Base-by-base conservation (phyloP, 2,888 invertebrate genomes). In the Caenorhabditis zanzibari region DNA sequence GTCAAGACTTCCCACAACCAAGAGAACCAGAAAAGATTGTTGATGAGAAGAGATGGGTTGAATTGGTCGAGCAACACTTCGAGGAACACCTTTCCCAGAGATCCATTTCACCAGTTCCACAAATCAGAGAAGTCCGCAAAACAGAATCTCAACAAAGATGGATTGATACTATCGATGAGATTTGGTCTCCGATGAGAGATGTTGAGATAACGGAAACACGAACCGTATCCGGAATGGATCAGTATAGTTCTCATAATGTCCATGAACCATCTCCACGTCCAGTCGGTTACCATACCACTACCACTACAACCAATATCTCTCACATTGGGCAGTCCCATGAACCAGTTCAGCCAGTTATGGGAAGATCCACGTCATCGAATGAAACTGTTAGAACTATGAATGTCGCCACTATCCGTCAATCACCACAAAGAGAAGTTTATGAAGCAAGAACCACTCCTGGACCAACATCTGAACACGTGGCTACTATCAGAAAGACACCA, bases 31-130 rank as follows among this genome's bases (percentile, higher is more conserved):
- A 79, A 14, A 54, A 59, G 47, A 81, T 77, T 28, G 44, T 77
- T 9, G 84, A 84, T 44, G 85, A 85, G 24, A 82, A 84, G 73
- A 66, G 87, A 81, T 87, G 87, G 87, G 87, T 87, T 26, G 87
- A 87, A 41, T 26, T 84, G 24, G 73, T 84, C 7, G 81, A 84
- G 44, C 76, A 84, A 58, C 84, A 84, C 38, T 84, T 84, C 26
- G 86, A 87, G 38, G 86, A 87, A 28, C 85, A 87, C 35, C 66
- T 87, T 3, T 85, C 84, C 1, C 86, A 87, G 44, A 52, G 82
- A 32, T 87, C 86, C 10, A 82, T 85, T 54, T 87, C 86, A 24
- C 86, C 86, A 16, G 75, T 87, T 58, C 85, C 84, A 41, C 82
- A 85, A 54, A 35, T 72, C 1, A 44, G 68, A 49, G 86, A 87